Base-by-base conservation (phyloP, 2,888 invertebrate genomes). In the Erynnis tages region DNA sequence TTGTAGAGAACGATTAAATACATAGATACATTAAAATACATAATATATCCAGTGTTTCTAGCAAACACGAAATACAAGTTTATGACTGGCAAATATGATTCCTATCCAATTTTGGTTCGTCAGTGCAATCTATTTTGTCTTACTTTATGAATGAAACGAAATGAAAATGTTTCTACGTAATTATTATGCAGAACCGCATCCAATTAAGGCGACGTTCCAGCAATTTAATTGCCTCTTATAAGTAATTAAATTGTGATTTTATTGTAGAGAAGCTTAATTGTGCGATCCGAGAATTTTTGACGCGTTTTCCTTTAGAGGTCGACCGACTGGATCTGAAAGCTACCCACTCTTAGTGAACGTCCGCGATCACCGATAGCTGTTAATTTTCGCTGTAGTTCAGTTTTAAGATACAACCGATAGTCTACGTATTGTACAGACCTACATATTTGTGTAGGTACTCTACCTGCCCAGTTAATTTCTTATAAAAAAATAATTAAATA, bases 161-260 rank as follows among this genome's bases (percentile, higher is more conserved):
- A 44, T 21, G 19, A 32, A 40, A 23, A 40, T 11, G 40, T 25
- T 17, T 1, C 21, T 19, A 21, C 13, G 5, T 43, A 35, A 50
- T 45, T 8, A 35, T n/a, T 41, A 56, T 53, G 55, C 62, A 59
- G 50, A 37, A 43, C 63, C 59, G 59, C 45, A 53, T 58, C 76
- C 81, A 80, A 82, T 82, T 82, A 82, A 71, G 71, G 69, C 59
- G 65, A 73, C 73, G 63, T 74, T 81, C 65, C 72, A 70, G 74
- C 71, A 70, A 78, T 76, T 80, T 80, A 79, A 82, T 82, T 71
- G 63, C 63, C 66, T 64, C 64, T 72, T 73, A 75, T 73, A 78
- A 69, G 78, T 66, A 71, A 83, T 87, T 79, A 85, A 84, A 77
- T 69, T 56, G 69, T 66, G 58, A 76, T 74, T 86, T 88, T 87